Conservation (phyloP, 2,113 vertebrate species). For the Orycteropus afer region DNA sequence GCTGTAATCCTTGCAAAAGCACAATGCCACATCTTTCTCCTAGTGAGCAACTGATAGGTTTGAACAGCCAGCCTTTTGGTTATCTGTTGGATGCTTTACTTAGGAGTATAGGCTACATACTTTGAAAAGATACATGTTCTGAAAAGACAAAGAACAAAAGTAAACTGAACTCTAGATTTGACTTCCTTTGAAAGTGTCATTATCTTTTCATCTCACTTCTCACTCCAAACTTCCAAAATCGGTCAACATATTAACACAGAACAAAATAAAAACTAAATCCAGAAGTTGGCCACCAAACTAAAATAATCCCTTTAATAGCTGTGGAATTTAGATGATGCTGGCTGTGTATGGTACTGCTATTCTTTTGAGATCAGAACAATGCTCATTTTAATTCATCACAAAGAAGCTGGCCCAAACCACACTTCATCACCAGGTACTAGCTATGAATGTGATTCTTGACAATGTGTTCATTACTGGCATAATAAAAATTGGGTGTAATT, state of each 20-base stretch:
- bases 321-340: neutral
- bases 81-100: neutral
- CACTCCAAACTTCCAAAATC: neutral
- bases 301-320: neutral
- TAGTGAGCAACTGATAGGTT: neutral
- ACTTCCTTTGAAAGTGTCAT: neutral
- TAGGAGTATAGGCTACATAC: too few relatives aligned
- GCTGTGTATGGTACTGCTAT: neutral
- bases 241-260: neutral
- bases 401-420: neutral
- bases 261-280: neutral
- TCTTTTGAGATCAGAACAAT: slow-evolving; percentile 41
- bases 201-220: neutral
- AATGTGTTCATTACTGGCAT: neutral
- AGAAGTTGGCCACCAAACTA: neutral
- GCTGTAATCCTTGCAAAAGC: neutral
- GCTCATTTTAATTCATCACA: slow-evolving; percentile 28
- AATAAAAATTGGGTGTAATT: slow-evolving; percentile 33
- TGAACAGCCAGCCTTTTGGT: neutral
- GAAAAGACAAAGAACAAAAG: slow-evolving; percentile 11
- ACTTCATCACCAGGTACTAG: slow-evolving; percentile 15
- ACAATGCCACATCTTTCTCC: neutral
- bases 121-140: too few relatives aligned
- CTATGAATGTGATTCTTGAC: neutral
- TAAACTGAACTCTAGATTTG: neutral